These are phyloP conservation scores for Epizoanthus illoricatus DNA, from an alignment of 92 coral and sea anemone species.

Conservation along the genomic window DNA sequence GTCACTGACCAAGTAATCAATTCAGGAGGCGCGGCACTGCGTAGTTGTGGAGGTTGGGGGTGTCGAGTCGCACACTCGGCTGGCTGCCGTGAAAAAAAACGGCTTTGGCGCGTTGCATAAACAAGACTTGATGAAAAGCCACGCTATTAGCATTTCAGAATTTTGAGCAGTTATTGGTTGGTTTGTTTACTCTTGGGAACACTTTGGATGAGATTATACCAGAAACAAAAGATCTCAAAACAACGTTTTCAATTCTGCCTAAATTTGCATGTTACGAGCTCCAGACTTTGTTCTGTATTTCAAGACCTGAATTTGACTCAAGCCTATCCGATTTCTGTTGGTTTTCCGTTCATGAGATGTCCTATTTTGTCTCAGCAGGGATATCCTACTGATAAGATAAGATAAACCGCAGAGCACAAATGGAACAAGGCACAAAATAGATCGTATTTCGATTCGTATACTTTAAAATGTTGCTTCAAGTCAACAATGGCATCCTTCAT, in stretches of 20 bases:
- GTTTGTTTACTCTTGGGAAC: conserved; percentile 31
- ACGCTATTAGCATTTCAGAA: not conserved
- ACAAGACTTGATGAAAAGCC: not conserved
- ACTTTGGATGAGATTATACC: not conserved
- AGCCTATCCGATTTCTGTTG: conserved; percentile 10
- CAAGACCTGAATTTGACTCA: not conserved
- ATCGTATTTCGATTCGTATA: not conserved
- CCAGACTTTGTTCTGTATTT: not conserved
- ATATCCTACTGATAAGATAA: not conserved
- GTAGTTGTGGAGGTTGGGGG: not conserved
- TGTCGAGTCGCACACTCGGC: conserved; percentile 13
- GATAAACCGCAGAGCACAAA: not conserved
- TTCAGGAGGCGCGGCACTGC: conserved; percentile 30
- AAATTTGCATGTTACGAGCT: conserved; percentile 20
- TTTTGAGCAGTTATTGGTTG: conserved; percentile 12
- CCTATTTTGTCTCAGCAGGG: not conserved
- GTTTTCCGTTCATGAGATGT: not conserved
- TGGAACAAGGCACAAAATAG: not conserved
- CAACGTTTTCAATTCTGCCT: not conserved
- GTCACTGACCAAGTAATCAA: conserved; percentile 14
- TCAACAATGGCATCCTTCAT: too few species aligned
- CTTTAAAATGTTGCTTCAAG: too few species aligned
- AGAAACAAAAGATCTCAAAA: not conserved
- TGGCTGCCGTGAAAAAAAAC: conserved; percentile 8
- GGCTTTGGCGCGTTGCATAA: conserved; percentile 4